These are phyloP conservation scores for Salvator merianae DNA, from an alignment of 2,113 vertebrate genomes.

Conservation along the genomic window DNA sequence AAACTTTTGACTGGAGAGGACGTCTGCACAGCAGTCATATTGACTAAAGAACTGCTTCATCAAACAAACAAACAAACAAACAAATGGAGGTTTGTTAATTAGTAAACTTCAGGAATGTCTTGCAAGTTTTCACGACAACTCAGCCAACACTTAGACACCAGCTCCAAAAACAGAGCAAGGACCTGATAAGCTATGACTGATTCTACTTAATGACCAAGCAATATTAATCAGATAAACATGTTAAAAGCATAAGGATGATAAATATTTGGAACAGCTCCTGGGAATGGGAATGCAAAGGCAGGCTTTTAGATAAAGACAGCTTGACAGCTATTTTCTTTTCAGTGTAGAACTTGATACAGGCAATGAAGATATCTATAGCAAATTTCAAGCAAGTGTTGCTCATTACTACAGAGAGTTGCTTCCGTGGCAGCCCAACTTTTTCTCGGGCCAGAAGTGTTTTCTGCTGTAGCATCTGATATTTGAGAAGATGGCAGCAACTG, in stretches of 20 bases:
- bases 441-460: neutral
- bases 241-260: slow-evolving; percentile 35
- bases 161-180: neutral
- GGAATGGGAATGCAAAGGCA: neutral
- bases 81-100: slow-evolving; percentile 38
- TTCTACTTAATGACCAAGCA: slow-evolving; percentile 28
- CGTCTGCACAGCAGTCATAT: neutral
- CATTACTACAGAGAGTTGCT: too few relatives aligned
- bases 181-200: neutral
- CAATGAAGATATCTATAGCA: neutral
- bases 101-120: slow-evolving; percentile 14
- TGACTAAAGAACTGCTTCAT: slow-evolving; percentile 29
- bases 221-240: slow-evolving; percentile 30
- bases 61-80: slow-evolving; percentile 15
- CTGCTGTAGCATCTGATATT: neutral
- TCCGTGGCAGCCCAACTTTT: neutral
- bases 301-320: neutral
- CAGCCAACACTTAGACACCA: slow-evolving; percentile 47
- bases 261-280: slow-evolving; percentile 31
- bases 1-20: neutral
- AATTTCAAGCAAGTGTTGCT: too few relatives aligned
- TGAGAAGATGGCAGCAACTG: neutral
- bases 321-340: neutral
- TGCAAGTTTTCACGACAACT: slow-evolving; percentile 41
- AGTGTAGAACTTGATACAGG: neutral